Evolutionary conservation across 2,113 vertebrate species (phyloP).

Genomic region (Mystacornis crossleyi): DNA sequence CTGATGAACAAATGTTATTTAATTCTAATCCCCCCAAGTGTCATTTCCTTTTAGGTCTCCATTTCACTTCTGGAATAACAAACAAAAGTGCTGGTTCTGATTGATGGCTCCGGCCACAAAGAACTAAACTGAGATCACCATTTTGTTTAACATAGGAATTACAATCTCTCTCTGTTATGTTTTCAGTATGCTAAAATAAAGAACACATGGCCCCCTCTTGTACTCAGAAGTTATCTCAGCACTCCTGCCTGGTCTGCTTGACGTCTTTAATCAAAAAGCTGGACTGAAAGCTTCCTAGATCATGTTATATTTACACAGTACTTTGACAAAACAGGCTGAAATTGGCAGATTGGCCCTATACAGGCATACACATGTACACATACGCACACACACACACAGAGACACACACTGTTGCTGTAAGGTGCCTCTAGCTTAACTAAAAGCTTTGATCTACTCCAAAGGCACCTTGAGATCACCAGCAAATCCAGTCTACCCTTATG

Average conservation of each 20-base stretch:
- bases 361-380: fast-evolving
- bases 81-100: background rate
- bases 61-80: background rate
- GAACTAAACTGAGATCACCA: background rate
- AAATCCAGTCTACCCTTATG: background rate
- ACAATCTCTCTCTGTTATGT: background rate
- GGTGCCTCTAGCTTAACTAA: background rate
- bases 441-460: background rate
- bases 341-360: background rate
- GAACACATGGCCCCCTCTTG: background rate
- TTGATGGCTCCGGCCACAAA: background rate
- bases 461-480: background rate
- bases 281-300: background rate
- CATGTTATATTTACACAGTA: background rate
- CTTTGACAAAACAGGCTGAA: background rate
- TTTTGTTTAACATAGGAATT: background rate
- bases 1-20: background rate
- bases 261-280: background rate
- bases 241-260: background rate
- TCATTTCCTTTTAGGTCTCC: background rate
- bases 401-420: background rate
- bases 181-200: background rate
- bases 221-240: background rate
- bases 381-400: fast-evolving
- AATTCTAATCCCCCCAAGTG: background rate